These are phyloP conservation scores for Listronotus bonariensis DNA, from an alignment of 1,140 invertebrate genomes.

Conservation along the genomic window DNA sequence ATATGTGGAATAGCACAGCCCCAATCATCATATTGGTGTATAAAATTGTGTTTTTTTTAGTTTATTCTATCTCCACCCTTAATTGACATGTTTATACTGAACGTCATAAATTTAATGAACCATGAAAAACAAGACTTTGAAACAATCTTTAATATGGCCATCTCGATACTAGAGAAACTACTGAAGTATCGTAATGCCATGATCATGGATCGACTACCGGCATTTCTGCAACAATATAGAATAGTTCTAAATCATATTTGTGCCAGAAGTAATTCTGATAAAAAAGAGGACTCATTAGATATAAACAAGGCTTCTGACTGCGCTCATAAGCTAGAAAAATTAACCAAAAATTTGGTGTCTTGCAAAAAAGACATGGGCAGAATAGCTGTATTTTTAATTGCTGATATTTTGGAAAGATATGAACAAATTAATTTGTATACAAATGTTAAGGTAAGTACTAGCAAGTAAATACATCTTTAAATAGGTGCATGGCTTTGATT, in stretches of 20 bases:
- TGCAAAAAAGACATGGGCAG: conserved; percentile 47
- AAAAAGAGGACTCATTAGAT: conserved; percentile 20
- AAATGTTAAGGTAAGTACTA: conserved; percentile 45
- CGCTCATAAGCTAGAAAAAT: conserved; percentile 48
- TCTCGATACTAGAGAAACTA: conserved; percentile 43
- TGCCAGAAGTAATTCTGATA: conserved; percentile 37
- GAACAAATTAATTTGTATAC: conserved; percentile 45
- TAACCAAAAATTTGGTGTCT: conserved; percentile 45
- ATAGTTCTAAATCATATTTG: conserved; percentile 43
- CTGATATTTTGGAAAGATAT: conserved; percentile 49
- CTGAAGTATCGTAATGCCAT: conserved; percentile 47
- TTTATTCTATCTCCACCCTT: conserved; percentile 42
- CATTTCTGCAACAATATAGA: conserved; percentile 48
- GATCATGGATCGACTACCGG: conserved; percentile 48
- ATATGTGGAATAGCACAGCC: no score
- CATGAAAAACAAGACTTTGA: conserved; percentile 36
- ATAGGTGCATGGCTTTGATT: no score
- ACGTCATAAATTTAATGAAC: conserved; percentile 24
- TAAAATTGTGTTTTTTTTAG: conserved; percentile 40
- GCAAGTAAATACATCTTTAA: no score
- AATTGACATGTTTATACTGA: conserved; percentile 41
- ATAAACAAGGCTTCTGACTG: conserved; percentile 43
- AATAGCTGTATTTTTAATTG: conserved; percentile 49
- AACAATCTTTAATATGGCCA: conserved; percentile 27
- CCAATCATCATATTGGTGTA: not conserved